Evolutionary conservation across 1,140 invertebrate genomes (phyloP).

Genomic region (Drosophila novamexicana): DNA sequence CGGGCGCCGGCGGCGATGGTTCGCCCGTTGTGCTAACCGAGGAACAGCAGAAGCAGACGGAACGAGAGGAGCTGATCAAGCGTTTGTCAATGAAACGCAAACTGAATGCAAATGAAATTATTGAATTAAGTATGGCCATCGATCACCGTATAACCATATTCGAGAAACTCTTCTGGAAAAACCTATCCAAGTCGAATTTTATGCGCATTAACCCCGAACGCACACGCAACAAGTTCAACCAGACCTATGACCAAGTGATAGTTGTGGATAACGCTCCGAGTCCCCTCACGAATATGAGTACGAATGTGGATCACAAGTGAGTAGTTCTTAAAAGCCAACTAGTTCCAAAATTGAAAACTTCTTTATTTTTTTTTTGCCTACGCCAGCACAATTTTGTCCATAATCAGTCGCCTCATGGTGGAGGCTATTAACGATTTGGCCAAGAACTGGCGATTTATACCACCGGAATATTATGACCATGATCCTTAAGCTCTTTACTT

Average conservation of each 20-base stretch:
- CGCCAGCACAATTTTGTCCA: constrained; percentile 53
- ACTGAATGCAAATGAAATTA: constrained; percentile 62
- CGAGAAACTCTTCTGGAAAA: constrained; percentile 80
- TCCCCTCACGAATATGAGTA: neutral
- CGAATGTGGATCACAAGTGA: constrained; percentile 54
- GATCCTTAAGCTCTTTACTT: constrained; percentile 29
- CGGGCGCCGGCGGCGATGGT: constrained; percentile 16
- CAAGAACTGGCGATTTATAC: constrained; percentile 78
- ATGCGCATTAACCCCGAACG: constrained; percentile 64
- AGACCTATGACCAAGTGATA: constrained; percentile 59
- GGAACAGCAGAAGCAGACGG: constrained; percentile 24
- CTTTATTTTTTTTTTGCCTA: neutral
- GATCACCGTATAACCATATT: constrained; percentile 75
- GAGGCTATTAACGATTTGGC: constrained; percentile 68
- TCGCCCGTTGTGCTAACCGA: neutral
- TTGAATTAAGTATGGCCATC: constrained; percentile 71
- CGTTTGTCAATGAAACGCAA: constrained; percentile 48
- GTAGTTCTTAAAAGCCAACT: neutral
- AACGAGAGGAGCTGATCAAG: constrained; percentile 49
- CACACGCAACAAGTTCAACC: constrained; percentile 37
- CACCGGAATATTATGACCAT: constrained; percentile 65
- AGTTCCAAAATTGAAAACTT: neutral
- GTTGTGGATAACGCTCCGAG: neutral
- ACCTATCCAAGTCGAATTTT: constrained; percentile 71
- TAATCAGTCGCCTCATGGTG: constrained; percentile 62